Base-by-base conservation (phyloP, 2,113 vertebrate genomes). In the Paramormyrops kingsleyae region DNA sequence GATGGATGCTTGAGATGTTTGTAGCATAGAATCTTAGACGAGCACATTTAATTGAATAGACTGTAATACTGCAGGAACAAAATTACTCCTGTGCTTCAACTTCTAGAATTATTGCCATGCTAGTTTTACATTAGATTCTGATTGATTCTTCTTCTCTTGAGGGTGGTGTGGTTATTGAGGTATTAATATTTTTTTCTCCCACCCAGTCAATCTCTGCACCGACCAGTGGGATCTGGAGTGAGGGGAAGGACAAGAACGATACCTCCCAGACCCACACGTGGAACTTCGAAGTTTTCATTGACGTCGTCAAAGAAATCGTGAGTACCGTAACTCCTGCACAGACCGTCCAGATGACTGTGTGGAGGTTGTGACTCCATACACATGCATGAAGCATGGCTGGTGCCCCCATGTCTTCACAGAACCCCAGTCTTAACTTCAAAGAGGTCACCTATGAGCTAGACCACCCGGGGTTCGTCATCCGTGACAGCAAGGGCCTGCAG, bases 281-380 rank as follows among this genome's bases (percentile, higher is more conserved):
- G 99, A 99, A 99, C 90, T 98, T 99, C 1, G 99, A 99, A 93
- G 97, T 99, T 92, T 96, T 99, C 90, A 99, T 99, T 86, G 99
- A 99, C 80, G 97, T 99, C 31, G 98, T 99, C 27, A 99, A 99
- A 93, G 99, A 99, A 93, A 94, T 99, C 93, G 99, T 99, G 93
- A 95, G 97, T 96, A n/a, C 53, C 39, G 0, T 46, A 24, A 84
- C 21, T 42, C 74, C 74, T 42, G 35, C 15, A 3, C 13, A 80
- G 39, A 42, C 13, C 13, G 13, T 7, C 74, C 35, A 39, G 35
- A 17, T 80, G 35, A 35, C 12, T 42, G 2, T 80, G 31, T 80
- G 35, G 12, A 80, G 13, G 74, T 15, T 50, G 24, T 85, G 42
- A 35, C 15, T 39, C 46, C 2, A 3, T 24, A 27, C 46, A n/a